Percentiles rank a stretch among this genome's conserved stretches.
phyloP scores from a whole-genome alignment of 2,797 vertebrate species.

The Yasuhikotakia modesta region DNA sequence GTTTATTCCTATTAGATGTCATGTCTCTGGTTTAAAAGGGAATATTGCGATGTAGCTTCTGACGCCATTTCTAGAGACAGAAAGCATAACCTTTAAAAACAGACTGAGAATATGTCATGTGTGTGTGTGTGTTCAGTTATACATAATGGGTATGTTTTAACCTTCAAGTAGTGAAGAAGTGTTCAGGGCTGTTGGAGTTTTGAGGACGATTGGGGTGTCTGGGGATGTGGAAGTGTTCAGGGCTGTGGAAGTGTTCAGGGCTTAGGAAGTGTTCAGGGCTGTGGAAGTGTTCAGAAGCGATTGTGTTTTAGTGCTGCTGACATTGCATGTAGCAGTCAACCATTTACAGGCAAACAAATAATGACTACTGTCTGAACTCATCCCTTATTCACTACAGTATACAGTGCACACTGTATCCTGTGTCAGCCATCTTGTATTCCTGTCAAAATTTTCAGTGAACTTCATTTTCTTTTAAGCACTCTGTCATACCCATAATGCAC shows the following conservation, averaged over 20 bases:
- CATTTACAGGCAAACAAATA: not conserved
- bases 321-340: conserved; percentile 2
- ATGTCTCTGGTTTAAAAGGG: conserved; percentile 47
- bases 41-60: conserved; percentile 49
- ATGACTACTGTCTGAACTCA: not conserved
- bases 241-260: conserved; percentile 36
- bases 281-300: too few relatives aligned
- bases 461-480: too few relatives aligned
- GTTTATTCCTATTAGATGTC: conserved; percentile 40
- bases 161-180: conserved; percentile 63
- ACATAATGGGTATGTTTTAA: conserved; percentile 74
- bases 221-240: conserved; percentile 12
- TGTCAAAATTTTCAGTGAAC: too few relatives aligned
- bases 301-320: not conserved
- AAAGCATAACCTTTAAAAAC: conserved; percentile 72
- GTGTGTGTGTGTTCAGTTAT: conserved; percentile 58
- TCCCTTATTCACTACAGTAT: not conserved
- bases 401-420: not conserved
- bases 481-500: too few relatives aligned
- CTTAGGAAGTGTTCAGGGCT: conserved; percentile 6
- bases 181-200: conserved; percentile 32
- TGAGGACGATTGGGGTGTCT: conserved; percentile 35
- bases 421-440: too few relatives aligned
- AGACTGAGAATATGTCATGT: conserved; percentile 66
- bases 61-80: conserved; percentile 48